Evolutionary conservation across 2,797 vertebrate genomes (phyloP).

Genomic region (Glossophaga mutica): DNA sequence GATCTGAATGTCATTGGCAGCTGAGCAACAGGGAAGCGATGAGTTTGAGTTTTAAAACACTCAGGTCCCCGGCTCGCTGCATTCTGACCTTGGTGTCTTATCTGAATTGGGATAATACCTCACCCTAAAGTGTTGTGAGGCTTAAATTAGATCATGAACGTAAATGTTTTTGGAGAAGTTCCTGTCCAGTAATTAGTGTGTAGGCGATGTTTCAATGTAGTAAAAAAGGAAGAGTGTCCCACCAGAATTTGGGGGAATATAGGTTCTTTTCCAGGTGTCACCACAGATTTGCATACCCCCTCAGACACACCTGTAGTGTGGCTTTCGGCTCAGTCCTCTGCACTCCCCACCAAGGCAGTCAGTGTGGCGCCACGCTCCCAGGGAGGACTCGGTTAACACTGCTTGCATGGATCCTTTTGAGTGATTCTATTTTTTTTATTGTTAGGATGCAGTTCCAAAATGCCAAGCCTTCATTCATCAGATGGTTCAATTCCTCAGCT

Average conservation of each 20-base stretch:
- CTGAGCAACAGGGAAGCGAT: background rate
- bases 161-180: background rate
- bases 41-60: background rate
- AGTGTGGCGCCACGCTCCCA: background rate
- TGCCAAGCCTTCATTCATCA: conserved; percentile 88
- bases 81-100: background rate
- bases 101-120: background rate
- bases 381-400: background rate
- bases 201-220: background rate
- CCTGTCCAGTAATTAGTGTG: background rate
- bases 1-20: background rate
- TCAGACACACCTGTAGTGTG: background rate
- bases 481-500: conserved; percentile 91
- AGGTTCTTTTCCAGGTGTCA: background rate
- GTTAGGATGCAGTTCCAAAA: conserved; percentile 93
- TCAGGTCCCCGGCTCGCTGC: background rate
- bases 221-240: background rate
- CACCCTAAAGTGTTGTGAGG: background rate
- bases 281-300: background rate
- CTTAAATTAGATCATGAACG: background rate
- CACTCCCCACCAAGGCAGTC: too few relatives aligned
- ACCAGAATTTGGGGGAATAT: background rate
- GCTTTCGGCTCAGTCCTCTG: background rate
- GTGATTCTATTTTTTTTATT: background rate
- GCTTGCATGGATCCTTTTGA: background rate